phyloP scores from a whole-genome alignment of 2,888 invertebrate species.

The Euspilapteryx auroguttella region DNA sequence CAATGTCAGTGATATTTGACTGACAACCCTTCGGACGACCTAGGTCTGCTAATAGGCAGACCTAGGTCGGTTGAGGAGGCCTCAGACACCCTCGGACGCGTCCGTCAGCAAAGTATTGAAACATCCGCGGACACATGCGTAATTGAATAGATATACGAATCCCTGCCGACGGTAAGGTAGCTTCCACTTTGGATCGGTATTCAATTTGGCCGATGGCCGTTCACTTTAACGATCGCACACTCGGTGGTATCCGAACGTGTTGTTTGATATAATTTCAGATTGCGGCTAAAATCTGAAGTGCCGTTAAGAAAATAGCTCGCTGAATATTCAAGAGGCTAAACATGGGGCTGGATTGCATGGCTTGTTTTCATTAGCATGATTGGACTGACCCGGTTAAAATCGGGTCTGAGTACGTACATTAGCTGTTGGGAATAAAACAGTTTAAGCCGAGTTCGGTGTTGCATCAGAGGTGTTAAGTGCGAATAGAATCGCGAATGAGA shows the following conservation, averaged over 20 bases:
- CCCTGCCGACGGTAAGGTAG: no score
- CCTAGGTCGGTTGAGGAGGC: no score
- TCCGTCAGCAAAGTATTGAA: no score
- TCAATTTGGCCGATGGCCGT: slow-evolving; percentile 10
- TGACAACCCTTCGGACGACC: no score
- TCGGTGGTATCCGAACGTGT: slow-evolving; percentile 10
- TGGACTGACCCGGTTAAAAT: slow-evolving; percentile 45
- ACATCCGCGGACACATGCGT: no score
- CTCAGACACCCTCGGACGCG: no score
- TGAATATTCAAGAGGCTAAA: slow-evolving; percentile 47
- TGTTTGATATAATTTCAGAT: slow-evolving; percentile 29
- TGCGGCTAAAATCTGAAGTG: slow-evolving; percentile 31
- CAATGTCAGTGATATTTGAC: no score
- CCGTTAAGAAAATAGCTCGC: slow-evolving; percentile 45
- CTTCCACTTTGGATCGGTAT: not conserved
- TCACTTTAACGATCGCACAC: slow-evolving; percentile 14
- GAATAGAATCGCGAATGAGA: no score
- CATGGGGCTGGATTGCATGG: slow-evolving; percentile 34
- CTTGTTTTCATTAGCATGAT: slow-evolving; percentile 57
- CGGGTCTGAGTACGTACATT: slow-evolving; percentile 5
- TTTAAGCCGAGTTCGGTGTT: not conserved
- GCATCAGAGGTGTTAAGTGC: no score
- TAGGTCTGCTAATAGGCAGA: no score
- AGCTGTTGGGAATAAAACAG: not conserved
- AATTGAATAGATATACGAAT: no score